A percentile compares a stretch with the other conserved stretches of the same genome.
phyloP scores from a whole-genome alignment of 2,888 invertebrate genomes.

The Rugalucina vietnamica region DNA sequence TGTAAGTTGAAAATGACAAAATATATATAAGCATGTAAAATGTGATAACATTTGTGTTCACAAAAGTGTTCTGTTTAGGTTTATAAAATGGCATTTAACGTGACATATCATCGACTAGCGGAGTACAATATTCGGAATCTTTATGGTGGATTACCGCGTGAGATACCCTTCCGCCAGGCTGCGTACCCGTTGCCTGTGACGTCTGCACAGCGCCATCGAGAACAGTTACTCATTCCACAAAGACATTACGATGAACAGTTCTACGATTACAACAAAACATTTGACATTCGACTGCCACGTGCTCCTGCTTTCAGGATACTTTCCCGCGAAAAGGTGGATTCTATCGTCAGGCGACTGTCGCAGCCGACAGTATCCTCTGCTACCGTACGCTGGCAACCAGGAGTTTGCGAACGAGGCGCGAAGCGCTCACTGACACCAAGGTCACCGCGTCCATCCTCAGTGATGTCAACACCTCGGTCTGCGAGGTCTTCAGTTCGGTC shows the following conservation, averaged over 20 bases:
- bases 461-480: background rate
- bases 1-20: no score
- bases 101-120: slow-evolving; percentile 51
- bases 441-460: background rate
- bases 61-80: background rate
- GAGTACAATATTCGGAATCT: slow-evolving; percentile 58
- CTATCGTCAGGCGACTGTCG: slow-evolving; percentile 57
- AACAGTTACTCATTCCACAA: slow-evolving; percentile 32
- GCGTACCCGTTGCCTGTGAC: slow-evolving; percentile 24
- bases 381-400: slow-evolving; percentile 32
- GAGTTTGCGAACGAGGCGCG: slow-evolving; percentile 41
- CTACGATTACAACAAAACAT: slow-evolving; percentile 50
- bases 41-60: background rate
- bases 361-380: slow-evolving; percentile 57
- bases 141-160: slow-evolving; percentile 58
- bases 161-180: slow-evolving; percentile 35
- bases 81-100: slow-evolving; percentile 41
- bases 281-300: slow-evolving; percentile 55
- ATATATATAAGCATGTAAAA: background rate
- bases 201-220: slow-evolving; percentile 38
- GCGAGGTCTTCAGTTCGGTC: background rate
- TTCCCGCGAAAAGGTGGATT: slow-evolving; percentile 52
- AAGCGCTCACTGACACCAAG: slow-evolving; percentile 19
- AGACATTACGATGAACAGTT: slow-evolving; percentile 33
- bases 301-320: slow-evolving; percentile 65